Evolutionary conservation across 92 coral and sea anemone genomes (phyloP).

Genomic region (Porites evermanni): DNA sequence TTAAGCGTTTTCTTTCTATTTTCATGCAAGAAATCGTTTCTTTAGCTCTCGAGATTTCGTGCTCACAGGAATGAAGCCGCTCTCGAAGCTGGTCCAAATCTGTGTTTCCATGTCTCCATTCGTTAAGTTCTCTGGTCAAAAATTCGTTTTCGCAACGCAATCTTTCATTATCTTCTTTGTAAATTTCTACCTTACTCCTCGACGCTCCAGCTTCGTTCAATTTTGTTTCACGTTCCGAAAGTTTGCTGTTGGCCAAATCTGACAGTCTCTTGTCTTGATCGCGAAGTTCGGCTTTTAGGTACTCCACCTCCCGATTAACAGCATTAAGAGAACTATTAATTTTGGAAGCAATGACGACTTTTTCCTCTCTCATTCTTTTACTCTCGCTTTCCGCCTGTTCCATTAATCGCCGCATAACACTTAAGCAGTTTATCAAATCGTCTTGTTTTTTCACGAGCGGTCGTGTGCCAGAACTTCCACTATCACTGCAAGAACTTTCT

Average conservation of each 20-base stretch:
- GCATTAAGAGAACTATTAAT: slow-evolving; percentile 90
- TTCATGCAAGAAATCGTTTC: slow-evolving; percentile 96
- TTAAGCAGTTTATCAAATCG: slow-evolving; percentile 89
- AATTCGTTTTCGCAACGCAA: slow-evolving; percentile 86
- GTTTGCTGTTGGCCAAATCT: slow-evolving; percentile 68
- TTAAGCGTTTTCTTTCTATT: slow-evolving; percentile 88
- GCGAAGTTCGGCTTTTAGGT: slow-evolving; percentile 88
- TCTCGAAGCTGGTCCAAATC: slow-evolving; percentile 90
- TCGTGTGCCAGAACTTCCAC: slow-evolving; percentile 72
- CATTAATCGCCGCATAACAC: slow-evolving; percentile 98
- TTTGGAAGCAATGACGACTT: slow-evolving; percentile 88
- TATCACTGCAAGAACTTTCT: slow-evolving; percentile 56
- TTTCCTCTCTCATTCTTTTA: slow-evolving; percentile 92
- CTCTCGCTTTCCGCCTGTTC: slow-evolving; percentile 97
- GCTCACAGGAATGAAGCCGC: slow-evolving; percentile 89
- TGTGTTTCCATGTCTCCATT: slow-evolving; percentile 81
- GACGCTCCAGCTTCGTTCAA: slow-evolving; percentile 33
- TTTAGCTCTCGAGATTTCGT: slow-evolving; percentile 92
- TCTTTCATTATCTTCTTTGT: slow-evolving; percentile 79
- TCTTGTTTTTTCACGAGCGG: slow-evolving; percentile 83
- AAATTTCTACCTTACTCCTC: slow-evolving; percentile 55
- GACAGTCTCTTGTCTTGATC: slow-evolving; percentile 93
- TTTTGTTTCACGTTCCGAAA: slow-evolving; percentile 14
- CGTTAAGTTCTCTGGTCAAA: slow-evolving; percentile 76
- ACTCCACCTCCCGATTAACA: slow-evolving; percentile 95